Percentiles rank a stretch among this genome's conserved stretches.
These are phyloP conservation scores for Antechinus stuartii DNA, from an alignment of 2,113 vertebrate species.

Conservation along the genomic window DNA sequence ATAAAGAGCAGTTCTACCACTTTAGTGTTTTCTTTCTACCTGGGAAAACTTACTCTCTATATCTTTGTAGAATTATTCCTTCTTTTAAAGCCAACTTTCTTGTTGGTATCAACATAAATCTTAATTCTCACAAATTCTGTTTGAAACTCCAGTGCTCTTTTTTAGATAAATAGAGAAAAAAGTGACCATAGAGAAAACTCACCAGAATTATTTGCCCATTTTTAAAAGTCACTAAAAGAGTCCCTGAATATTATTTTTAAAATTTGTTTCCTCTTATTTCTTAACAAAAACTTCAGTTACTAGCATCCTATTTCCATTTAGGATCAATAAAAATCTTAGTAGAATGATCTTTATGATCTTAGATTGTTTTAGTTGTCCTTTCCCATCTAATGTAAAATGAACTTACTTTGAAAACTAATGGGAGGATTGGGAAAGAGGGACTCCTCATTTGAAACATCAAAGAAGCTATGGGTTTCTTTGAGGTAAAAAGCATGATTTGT, in stretches of 20 bases:
- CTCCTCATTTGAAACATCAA: slow-evolving; percentile 42
- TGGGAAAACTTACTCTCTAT: neutral
- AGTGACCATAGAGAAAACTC: neutral
- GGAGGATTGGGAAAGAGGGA: neutral
- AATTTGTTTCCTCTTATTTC: slow-evolving; percentile 8
- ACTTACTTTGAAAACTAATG: slow-evolving; percentile 27
- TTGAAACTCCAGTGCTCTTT: slow-evolving; percentile 29
- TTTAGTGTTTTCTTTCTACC: neutral
- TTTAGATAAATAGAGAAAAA: neutral
- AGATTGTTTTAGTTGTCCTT: neutral
- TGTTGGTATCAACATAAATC: neutral
- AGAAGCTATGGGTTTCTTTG: neutral
- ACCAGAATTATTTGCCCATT: neutral
- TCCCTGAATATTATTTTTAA: neutral
- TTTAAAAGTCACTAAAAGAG: neutral
- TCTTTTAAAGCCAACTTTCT: slow-evolving; percentile 14
- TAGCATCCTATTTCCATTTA: neutral
- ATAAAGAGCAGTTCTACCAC: neutral
- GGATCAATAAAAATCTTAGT: slow-evolving; percentile 11
- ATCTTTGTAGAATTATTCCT: neutral
- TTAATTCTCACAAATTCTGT: neutral
- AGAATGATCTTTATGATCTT: slow-evolving; percentile 4
- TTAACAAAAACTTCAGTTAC: neutral
- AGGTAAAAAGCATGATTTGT: neutral
- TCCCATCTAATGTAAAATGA: neutral